Evolutionary conservation across 2,797 vertebrate species (phyloP), one percentile per base, ranked within the genome.

Genomic region (Buceros bicornis): DNA sequence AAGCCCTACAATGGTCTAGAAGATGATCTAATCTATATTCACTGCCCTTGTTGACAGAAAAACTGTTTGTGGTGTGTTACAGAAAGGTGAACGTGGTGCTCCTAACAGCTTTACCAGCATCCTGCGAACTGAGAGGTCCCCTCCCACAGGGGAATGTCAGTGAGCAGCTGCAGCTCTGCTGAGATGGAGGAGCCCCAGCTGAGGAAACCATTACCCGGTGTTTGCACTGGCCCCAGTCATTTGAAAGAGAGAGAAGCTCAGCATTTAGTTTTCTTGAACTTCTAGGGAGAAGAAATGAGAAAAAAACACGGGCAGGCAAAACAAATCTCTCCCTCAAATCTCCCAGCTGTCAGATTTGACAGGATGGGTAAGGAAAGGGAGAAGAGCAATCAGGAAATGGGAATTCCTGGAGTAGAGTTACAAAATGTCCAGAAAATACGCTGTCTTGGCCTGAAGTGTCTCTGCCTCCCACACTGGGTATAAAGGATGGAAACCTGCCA

Each of bases 201-300:
- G 92, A 93, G 50, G 65, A 88, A 90, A 25, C 54, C 54, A 53
- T 88, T 67, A 74, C 40, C 40, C n/a, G 20, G 19, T 88, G 48
- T 92, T 93, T 95, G 21, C 48, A 51, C 67, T 94, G 82, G 72
- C 61, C 53, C 12, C 45, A 22, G 31, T 48, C 2, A 3, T 42
- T 72, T 78, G 40, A 53, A 78, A 73, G 11, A 25, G 33, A 78
- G 24, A 81, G 5, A 5, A 70, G 31, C 5, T 79, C 33, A 1
- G 35, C 10, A 37, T 86, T 79, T 65, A 2, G 1, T 67, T 95
- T 92, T 56, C 60, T 66, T 78, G 18, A 40, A 21, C 65, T 93
- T 89, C 86, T 79, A 29, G 24, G 15, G n/a, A 89, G 54, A 86
- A 94, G 7, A 86, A 90, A 81, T 74, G 35, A 79, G 80, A 45